Evolutionary conservation across 1,140 invertebrate species (phyloP).

Genomic region (Ips nitidus): DNA sequence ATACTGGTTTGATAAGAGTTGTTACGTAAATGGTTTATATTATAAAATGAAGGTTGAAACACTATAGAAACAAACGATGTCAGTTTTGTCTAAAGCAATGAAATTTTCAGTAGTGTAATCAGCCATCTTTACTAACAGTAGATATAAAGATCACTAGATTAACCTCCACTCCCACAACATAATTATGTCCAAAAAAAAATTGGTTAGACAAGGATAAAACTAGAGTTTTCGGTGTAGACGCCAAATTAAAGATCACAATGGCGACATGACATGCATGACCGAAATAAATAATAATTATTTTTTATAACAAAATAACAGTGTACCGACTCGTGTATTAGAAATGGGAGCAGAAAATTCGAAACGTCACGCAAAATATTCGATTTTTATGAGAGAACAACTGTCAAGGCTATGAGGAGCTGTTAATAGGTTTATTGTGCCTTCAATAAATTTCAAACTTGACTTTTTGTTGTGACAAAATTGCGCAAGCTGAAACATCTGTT

Average conservation of each 20-base stretch:
- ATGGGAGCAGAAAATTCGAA: no score
- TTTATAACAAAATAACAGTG: neutral
- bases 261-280: slow-evolving; percentile 18
- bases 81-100: no score
- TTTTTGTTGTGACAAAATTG: neutral
- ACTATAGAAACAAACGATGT: no score
- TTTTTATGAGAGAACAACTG: no score
- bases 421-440: no score
- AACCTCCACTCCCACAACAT: slow-evolving; percentile 24
- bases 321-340: no score
- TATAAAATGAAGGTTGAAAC: no score
- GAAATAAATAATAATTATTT: slow-evolving; percentile 31
- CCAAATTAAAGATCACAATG: slow-evolving; percentile 32
- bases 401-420: no score
- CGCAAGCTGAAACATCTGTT: slow-evolving; percentile 4
- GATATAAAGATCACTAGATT: slow-evolving; percentile 16
- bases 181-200: slow-evolving; percentile 26
- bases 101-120: no score
- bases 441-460: slow-evolving; percentile 21
- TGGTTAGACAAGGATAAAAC: slow-evolving; percentile 20
- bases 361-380: no score
- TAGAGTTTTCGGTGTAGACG: slow-evolving; percentile 24
- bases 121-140: neutral
- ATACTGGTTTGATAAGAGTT: no score
- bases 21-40: no score